Base-by-base conservation (phyloP, 2,797 vertebrate genomes). In the Platyrinchus mystaceus region DNA sequence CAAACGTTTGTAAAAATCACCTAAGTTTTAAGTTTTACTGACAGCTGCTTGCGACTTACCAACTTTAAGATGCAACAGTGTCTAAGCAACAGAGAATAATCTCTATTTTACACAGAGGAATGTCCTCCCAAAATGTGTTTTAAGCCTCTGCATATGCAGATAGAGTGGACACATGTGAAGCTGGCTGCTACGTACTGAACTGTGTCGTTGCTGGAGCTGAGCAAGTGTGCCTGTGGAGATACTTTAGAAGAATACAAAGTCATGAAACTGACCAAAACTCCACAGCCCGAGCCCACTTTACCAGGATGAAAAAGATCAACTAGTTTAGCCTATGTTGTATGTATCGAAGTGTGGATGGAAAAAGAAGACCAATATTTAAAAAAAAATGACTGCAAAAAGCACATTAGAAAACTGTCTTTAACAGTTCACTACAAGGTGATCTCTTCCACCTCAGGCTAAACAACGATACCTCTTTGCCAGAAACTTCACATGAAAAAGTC, bases 31-130 rank as follows among this genome's bases (percentile, higher is more conserved):
- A 6, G 4, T 87, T 88, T 88, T 86, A 30, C 90, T 56, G 47
- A 56, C 52, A 55, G 60, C 87, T 94, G 85, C 85, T 91, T 92
- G 70, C 41, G 60, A 94, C 89, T 93, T 90, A 80, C 69, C 77
- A 60, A 67, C 73, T 91, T 90, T 87, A 87, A 77, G 92, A 94
- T 85, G 79, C 88, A 96, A 69, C 30, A 91, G 70, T 30, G 30
- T 32, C 15, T 37, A 62, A 73, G 28, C 14, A 44, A 21, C 7
- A 44, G 36, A 95, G 58, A 85, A 76, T 43, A 81, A 87, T n/a
- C 50, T 43, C 68, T 19, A 36, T 66, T 89, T 76, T 28, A 59
- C 62, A 93, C 0, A 0, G 18, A 83, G 46, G 36, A 71, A 71
- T 14, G 52, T 56, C 23, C 32, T 49, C 49, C 34, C 37, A 24